Base-by-base conservation (phyloP, 1,140 invertebrate genomes). In the Cyrtorhinus lividipennis region DNA sequence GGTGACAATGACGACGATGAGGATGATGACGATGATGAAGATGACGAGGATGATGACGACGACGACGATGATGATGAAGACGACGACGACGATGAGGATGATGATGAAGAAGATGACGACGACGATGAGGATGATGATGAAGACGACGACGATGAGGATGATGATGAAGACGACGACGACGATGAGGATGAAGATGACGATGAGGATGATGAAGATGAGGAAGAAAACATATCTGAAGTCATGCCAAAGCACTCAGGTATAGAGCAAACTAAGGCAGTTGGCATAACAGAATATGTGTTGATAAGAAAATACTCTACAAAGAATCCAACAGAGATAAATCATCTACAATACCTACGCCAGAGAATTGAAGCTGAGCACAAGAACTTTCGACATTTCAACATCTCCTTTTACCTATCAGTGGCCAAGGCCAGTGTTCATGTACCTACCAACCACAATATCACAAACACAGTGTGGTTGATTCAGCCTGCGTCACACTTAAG, bases 1-100 rank as follows among this genome's bases (percentile, higher is more conserved):
- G 64, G 62, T 65, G 74, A 80, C 64, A 75, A 79, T 63, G 76
- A 79, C 66, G 74, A 78, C 67, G 74, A 79, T 58, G 73, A 79
- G 56, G 73, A 79, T 62, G 71, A 78, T 64, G 73, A 78, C 61
- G 74, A 77, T 46, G 71, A 73, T 24, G 71, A 77, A n/a, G 70
- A 75, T 18, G 71, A 70, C 53, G 69, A 69, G 62, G 71, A 74
- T 22, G 68, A 75, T 18, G 66, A 72, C 18, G 69, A 75, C n/a
- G 67, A 75, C 23, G 70, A 76, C 56, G 63, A 73, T 44, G 69
- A 73, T 24, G 69, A 72, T 38, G 70, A 75, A 53, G 67, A 74
- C 56, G 68, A 72, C 61, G 68, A 71, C 53, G 66, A 72, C 38
- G 64, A 70, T 65, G 67, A 70, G 24, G 70, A 73, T 48, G 71